Evolutionary conservation across 1,140 invertebrate species (phyloP).

Genomic region (Cyclargus thomasi): DNA sequence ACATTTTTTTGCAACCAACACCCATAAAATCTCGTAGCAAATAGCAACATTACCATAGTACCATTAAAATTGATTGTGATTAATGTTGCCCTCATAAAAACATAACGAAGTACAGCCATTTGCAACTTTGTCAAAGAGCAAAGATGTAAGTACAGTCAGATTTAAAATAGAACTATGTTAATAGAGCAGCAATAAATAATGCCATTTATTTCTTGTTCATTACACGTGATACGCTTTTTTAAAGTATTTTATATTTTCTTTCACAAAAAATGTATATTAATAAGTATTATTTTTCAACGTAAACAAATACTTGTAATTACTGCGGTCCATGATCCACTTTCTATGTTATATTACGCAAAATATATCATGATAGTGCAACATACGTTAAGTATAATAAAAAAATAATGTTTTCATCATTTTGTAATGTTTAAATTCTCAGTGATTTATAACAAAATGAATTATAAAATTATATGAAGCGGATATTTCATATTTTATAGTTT

Average conservation of each 20-base stretch:
- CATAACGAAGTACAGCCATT: not conserved
- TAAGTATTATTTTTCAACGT: no score
- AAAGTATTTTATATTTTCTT: not conserved
- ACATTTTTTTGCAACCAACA: not conserved
- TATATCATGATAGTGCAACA: not conserved
- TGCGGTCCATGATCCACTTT: not conserved
- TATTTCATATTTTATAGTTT: not conserved
- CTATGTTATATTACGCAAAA: conserved; percentile 1
- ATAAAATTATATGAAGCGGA: not conserved
- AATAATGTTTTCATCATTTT: not conserved
- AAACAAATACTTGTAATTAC: no score
- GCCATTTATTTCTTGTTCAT: not conserved
- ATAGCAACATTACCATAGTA: not conserved
- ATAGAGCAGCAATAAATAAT: not conserved
- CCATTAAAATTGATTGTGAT: conserved; percentile 9
- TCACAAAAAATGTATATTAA: not conserved
- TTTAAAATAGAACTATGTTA: not conserved
- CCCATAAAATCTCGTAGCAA: not conserved
- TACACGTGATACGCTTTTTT: no score
- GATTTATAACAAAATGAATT: not conserved
- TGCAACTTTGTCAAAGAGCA: not conserved
- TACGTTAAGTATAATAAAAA: not conserved
- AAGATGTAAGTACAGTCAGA: not conserved
- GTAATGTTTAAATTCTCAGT: not conserved
- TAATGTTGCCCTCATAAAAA: conserved; percentile 9